These are phyloP conservation scores for Cebuella pygmaea DNA, from an alignment of 2,797 vertebrate species.

Conservation along the genomic window DNA sequence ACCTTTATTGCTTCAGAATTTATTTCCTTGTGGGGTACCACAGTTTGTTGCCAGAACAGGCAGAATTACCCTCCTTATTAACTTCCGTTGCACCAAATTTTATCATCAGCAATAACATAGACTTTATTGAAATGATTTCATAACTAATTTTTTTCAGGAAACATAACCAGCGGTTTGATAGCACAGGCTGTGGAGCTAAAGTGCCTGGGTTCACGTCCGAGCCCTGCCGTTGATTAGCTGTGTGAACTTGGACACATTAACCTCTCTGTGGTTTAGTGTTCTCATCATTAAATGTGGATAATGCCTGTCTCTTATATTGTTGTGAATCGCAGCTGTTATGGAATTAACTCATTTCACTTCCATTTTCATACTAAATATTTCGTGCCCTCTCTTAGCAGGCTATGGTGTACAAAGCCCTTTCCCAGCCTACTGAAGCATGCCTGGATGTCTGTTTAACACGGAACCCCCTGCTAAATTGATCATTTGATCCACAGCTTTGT, in stretches of 20 bases:
- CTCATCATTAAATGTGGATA: background rate
- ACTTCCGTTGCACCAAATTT: background rate
- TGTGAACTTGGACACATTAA: background rate
- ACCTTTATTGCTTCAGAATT: background rate
- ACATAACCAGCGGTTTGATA: background rate
- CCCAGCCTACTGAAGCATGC: background rate
- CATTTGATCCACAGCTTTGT: background rate
- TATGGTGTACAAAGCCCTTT: background rate
- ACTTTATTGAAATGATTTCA: background rate
- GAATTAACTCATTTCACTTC: background rate
- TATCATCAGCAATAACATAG: background rate
- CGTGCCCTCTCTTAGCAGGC: background rate
- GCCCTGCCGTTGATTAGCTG: rapidly evolving
- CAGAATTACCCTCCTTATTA: background rate
- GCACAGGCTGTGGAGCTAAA: background rate
- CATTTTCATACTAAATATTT: background rate
- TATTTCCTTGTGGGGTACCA: background rate
- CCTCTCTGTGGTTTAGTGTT: background rate
- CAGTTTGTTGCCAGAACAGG: background rate
- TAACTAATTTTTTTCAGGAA: background rate
- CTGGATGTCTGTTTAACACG: background rate
- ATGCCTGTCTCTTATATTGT: background rate
- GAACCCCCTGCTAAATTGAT: background rate
- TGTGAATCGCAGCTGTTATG: background rate
- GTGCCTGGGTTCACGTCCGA: background rate